phyloP scores from a whole-genome alignment of 64 coral and sea anemone genomes.

The Montipora capricornis region DNA sequence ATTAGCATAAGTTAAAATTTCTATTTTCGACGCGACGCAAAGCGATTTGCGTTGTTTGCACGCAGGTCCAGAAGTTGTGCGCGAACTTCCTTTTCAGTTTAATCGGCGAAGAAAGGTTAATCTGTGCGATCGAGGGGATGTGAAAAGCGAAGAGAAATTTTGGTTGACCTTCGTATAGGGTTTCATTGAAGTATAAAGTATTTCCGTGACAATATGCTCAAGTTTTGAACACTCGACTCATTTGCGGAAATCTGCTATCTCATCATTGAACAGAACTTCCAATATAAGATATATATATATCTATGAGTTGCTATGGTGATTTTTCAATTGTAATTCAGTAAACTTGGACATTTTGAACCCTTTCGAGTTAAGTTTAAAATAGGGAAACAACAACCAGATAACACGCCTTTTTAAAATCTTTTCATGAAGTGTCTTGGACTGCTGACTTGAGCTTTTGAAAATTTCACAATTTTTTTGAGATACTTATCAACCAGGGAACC shows the following conservation, averaged over 20 bases:
- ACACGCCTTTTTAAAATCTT: no score
- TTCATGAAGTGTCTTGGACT: not conserved
- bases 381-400: not conserved
- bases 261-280: not conserved
- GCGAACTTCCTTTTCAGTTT: not conserved
- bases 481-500: no score
- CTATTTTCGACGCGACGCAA: constrained; percentile 23
- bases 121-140: not conserved
- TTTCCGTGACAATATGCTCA: constrained; percentile 16
- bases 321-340: not conserved
- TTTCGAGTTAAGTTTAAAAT: not conserved
- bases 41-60: not conserved
- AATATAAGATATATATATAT: not conserved
- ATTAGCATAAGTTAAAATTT: constrained; percentile 61
- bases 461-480: no score
- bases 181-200: not conserved
- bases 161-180: not conserved
- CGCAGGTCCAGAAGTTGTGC: no score
- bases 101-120: not conserved
- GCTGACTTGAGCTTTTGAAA: no score
- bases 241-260: constrained; percentile 25
- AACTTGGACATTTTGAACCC: no score
- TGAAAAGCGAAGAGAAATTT: no score
- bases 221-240: constrained; percentile 4
- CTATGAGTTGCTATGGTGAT: constrained; percentile 23